Percentiles rank a stretch among this genome's conserved stretches.
phyloP scores from a whole-genome alignment of 2,888 invertebrate genomes.

The Dynastes grantii region DNA sequence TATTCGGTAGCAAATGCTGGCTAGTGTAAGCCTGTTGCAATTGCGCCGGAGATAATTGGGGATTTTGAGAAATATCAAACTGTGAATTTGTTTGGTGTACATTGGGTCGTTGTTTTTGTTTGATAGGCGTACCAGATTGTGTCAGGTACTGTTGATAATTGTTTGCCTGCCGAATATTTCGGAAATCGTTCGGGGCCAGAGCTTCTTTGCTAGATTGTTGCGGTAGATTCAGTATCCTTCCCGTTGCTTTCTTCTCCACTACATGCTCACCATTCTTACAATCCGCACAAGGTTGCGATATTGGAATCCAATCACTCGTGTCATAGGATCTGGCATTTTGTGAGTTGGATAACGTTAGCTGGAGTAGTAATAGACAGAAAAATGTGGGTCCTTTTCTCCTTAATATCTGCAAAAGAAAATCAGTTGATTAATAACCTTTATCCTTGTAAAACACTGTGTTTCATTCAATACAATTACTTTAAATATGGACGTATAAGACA shows the following conservation, averaged over 20 bases:
- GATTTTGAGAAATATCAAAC: slow-evolving; percentile 2
- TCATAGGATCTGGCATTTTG: slow-evolving; percentile 62
- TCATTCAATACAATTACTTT: too few species aligned
- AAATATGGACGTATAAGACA: too few species aligned
- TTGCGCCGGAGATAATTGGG: slow-evolving; percentile 59
- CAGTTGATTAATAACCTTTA: too few species aligned
- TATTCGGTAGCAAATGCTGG: slow-evolving; percentile 50
- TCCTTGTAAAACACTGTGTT: too few species aligned
- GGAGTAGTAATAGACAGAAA: slow-evolving; percentile 41
- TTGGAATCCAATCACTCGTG: slow-evolving; percentile 74
- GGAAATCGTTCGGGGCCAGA: slow-evolving; percentile 61
- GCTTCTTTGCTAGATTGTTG: slow-evolving; percentile 57
- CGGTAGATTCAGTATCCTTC: slow-evolving; percentile 66
- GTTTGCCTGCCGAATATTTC: slow-evolving; percentile 63
- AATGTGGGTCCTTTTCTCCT: slow-evolving; percentile 49
- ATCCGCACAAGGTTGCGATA: slow-evolving; percentile 68
- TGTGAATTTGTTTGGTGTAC: slow-evolving; percentile 23
- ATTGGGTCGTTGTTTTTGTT: slow-evolving; percentile 30
- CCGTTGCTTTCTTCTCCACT: slow-evolving; percentile 62
- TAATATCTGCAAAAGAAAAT: slow-evolving; percentile 56
- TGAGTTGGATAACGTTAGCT: slow-evolving; percentile 34
- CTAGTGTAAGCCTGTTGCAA: slow-evolving; percentile 40
- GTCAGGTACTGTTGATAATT: slow-evolving; percentile 66
- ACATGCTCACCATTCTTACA: slow-evolving; percentile 58
- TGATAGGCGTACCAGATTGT: slow-evolving; percentile 63